phyloP scores from a whole-genome alignment of 2,113 vertebrate species.

The Cyrtonyx montezumae region DNA sequence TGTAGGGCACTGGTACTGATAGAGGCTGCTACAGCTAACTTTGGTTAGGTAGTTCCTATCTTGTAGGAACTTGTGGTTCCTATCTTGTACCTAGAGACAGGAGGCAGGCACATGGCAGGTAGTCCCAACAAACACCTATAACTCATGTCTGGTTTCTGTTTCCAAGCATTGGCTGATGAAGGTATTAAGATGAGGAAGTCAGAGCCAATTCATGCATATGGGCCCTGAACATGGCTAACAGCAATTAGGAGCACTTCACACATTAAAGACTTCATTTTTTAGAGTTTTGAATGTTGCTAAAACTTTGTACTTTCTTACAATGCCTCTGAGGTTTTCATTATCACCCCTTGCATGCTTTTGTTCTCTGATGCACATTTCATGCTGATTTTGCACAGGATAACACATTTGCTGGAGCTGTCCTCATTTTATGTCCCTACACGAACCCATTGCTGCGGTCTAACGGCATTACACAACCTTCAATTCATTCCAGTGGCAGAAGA shows the following conservation, averaged over 20 bases:
- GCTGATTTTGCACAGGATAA: not conserved
- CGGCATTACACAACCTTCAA: not conserved
- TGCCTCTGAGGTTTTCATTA: not conserved
- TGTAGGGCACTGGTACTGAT: not conserved
- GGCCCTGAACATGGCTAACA: not conserved
- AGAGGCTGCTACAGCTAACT: not conserved
- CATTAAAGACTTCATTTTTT: not conserved
- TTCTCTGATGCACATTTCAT: not conserved
- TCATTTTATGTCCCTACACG: not conserved
- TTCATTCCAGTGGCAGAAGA: not conserved
- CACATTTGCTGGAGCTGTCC: not conserved
- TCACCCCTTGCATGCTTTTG: not conserved
- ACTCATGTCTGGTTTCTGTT: not conserved
- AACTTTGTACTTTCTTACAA: not conserved
- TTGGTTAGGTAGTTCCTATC: fast-evolving
- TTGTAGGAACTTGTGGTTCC: fast-evolving
- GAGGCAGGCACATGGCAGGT: not conserved
- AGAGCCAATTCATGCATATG: not conserved
- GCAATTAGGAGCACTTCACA: not conserved
- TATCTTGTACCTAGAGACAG: not conserved
- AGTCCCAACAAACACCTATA: not conserved
- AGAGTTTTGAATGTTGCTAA: not conserved
- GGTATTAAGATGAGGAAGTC: not conserved
- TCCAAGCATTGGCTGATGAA: not conserved
- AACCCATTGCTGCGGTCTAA: not conserved